Evolutionary conservation across 1,140 invertebrate genomes (phyloP), one percentile per base, ranked within the genome.

Genomic region (Sminthurinus signatus): DNA sequence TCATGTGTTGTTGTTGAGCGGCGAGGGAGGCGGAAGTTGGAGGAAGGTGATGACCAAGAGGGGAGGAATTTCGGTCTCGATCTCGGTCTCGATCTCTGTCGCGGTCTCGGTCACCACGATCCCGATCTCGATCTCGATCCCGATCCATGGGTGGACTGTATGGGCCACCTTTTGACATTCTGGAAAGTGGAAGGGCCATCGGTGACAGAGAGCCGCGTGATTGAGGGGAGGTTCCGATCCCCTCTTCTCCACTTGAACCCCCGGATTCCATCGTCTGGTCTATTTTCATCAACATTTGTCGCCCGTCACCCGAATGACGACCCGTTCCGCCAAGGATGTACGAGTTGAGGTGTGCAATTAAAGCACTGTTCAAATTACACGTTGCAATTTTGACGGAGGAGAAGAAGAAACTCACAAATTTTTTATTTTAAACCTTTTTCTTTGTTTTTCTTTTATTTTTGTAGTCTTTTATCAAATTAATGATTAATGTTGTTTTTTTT

Each of bases 211-310:
- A 72, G 12, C 62, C 67, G 29, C 67, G 59, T 10, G 70, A 72
- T 28, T 61, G 61, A 32, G 69, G 65, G 50, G 65, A 67, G 50
- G 64, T 64, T 57, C 64, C 52, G 50, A 61, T 64, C 61, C 64
- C 52, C n/a, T 68, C 70, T 50, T 68, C 66, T 23, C 69, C 70
- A 60, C 70, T 72, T 59, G 70, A 72, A 64, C 70, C 67, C 19
- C 70, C 70, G 8, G 67, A 69, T 61, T 72, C 70, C 70, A 72
- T 72, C 36, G 64, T 66, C 57, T 69, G 67, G 43, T 72, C 70
- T 59, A 72, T 69, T 67, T 72, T 72, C 70, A 72, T 72, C 64
- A 72, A 69, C 70, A 72, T 72, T 66, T 57, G 64, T 51, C 44
- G 65, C 32, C 50, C 51, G 28, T 21, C 54, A 39, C 46, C 29